A percentile compares a stretch with the other conserved stretches of the same genome.
These are phyloP conservation scores for Neuroterus valhalla DNA, from an alignment of 1,140 invertebrate species.

Conservation along the genomic window DNA sequence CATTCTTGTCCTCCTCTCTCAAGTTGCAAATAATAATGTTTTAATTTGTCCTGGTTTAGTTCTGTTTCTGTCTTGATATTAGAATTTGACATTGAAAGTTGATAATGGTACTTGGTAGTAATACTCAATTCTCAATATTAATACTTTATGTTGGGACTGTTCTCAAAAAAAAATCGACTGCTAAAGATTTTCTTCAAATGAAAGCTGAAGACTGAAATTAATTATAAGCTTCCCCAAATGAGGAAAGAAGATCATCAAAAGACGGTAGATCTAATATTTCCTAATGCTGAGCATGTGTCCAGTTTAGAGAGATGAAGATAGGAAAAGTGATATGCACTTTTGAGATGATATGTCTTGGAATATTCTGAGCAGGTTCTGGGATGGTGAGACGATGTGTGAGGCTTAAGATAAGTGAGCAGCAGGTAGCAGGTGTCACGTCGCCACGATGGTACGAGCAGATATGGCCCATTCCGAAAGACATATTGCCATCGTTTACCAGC, in stretches of 20 bases:
- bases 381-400: conserved; percentile 11
- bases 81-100: no score
- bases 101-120: no score
- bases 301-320: conserved; percentile 5
- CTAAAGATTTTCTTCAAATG: no score
- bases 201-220: background rate
- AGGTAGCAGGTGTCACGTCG: conserved; percentile 68
- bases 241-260: background rate
- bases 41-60: no score
- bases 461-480: conserved; percentile 49
- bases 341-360: conserved; percentile 40
- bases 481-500: conserved; percentile 53
- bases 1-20: no score
- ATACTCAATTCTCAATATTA: no score
- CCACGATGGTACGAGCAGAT: conserved; percentile 56
- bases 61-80: no score
- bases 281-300: background rate
- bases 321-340: conserved; percentile 35
- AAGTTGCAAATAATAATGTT: no score
- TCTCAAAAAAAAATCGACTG: no score
- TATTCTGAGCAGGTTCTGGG: conserved; percentile 21
- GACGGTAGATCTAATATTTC: background rate
- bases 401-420: conserved; percentile 51
- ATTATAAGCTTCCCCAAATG: background rate
- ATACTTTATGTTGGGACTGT: no score